Conservation (phyloP, 2,888 invertebrate species). For the Thymelicus acteon region DNA sequence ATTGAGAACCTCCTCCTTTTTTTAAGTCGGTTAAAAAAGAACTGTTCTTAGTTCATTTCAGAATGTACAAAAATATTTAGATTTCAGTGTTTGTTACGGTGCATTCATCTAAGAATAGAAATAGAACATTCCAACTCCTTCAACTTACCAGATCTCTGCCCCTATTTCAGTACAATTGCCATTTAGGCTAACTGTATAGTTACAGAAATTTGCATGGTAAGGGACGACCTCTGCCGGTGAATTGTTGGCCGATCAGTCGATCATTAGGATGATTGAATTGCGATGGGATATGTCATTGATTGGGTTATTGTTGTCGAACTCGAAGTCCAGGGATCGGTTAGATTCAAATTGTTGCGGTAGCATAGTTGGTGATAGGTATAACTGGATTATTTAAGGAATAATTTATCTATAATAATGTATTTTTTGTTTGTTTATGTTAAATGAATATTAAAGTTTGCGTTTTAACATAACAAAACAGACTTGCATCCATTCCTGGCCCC, state of each 20-base stretch:
- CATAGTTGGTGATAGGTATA: too few relatives aligned
- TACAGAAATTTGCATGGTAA: constrained; percentile 14
- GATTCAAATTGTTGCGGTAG: too few relatives aligned
- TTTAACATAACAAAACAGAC: too few relatives aligned
- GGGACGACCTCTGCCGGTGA: not conserved
- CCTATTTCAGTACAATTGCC: not conserved
- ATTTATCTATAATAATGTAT: too few relatives aligned
- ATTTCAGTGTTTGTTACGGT: not conserved
- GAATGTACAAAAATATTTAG: too few relatives aligned
- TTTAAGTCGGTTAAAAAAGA: too few relatives aligned
- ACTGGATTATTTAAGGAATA: too few relatives aligned
- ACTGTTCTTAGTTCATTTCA: too few relatives aligned
- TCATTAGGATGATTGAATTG: constrained; percentile 20
- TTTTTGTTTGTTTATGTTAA: too few relatives aligned
- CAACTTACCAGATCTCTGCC: not conserved
- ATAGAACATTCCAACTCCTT: not conserved
- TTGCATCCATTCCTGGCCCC: too few relatives aligned
- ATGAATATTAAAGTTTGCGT: too few relatives aligned
- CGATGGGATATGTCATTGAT: constrained; percentile 14
- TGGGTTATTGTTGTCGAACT: constrained; percentile 15
- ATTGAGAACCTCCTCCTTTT: too few relatives aligned
- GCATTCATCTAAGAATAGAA: not conserved
- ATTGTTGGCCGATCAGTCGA: constrained; percentile 6
- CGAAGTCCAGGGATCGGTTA: not conserved
- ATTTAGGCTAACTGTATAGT: constrained; percentile 6